These are phyloP conservation scores for Cartodere bifasciata DNA, from an alignment of 2,888 invertebrate genomes.

Conservation along the genomic window DNA sequence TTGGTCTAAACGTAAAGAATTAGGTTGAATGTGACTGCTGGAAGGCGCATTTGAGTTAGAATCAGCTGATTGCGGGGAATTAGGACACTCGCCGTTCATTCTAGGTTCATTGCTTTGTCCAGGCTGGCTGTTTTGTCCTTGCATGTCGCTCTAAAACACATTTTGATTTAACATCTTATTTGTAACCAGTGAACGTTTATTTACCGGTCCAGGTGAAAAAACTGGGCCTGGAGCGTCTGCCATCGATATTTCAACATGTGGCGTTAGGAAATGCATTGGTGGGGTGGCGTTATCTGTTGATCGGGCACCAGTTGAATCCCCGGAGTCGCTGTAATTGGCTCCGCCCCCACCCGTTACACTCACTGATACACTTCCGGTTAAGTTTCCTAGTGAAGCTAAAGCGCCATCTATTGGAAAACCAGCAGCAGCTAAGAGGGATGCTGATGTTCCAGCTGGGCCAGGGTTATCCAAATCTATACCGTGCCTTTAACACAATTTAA, in stretches of 20 bases:
- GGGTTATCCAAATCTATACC: constrained; percentile 85
- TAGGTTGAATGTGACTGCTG: constrained; percentile 46
- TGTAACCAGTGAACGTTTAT: constrained; percentile 4
- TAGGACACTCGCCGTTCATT: constrained; percentile 57
- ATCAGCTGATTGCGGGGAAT: constrained; percentile 71
- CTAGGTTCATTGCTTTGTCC: constrained; percentile 32
- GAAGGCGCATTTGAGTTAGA: constrained; percentile 62
- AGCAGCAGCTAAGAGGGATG: constrained; percentile 58
- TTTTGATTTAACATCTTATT: constrained; percentile 1
- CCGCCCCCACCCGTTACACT: constrained; percentile 46
- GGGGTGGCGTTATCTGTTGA: constrained; percentile 81
- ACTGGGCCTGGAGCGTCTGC: constrained; percentile 63
- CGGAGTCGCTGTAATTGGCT: constrained; percentile 72
- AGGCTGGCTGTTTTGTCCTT: constrained; percentile 25
- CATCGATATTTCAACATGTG: constrained; percentile 85
- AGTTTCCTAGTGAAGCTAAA: constrained; percentile 42
- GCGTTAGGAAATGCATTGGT: constrained; percentile 83
- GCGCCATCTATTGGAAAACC: constrained; percentile 37
- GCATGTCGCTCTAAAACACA: constrained; percentile 27
- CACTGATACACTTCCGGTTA: constrained; percentile 46
- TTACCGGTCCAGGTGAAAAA: constrained; percentile 43
- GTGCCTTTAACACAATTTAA: constrained; percentile 45
- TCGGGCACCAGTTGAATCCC: constrained; percentile 66
- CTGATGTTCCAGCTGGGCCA: constrained; percentile 67
- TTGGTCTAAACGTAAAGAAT: constrained; percentile 31